phyloP scores from a whole-genome alignment of 1,140 invertebrate genomes.

The Drosophila albomicans region DNA sequence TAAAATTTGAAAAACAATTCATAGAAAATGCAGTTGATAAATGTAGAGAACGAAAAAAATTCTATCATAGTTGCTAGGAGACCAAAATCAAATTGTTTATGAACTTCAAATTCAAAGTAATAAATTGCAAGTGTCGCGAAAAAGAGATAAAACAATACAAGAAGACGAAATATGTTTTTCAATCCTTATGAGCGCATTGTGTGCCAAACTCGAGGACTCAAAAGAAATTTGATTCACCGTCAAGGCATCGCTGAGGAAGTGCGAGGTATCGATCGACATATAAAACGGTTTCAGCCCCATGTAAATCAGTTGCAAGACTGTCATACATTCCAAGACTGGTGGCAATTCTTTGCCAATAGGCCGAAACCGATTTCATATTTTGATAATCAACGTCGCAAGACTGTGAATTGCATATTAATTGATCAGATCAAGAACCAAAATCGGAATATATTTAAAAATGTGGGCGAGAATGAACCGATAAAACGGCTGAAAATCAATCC shows the following conservation, averaged over 20 bases:
- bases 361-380: conserved; percentile 17
- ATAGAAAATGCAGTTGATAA: not conserved
- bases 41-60: not conserved
- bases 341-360: conserved; percentile 29
- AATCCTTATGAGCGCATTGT: conserved; percentile 22
- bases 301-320: conserved; percentile 8
- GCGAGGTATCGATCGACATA: not conserved
- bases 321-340: conserved; percentile 29
- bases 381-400: not conserved
- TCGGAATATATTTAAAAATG: conserved; percentile 18
- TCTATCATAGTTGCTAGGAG: not conserved
- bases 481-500: not conserved
- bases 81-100: conserved; percentile 21
- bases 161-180: conserved; percentile 2
- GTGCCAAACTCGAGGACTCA: not conserved
- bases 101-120: conserved; percentile 31
- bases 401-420: not conserved
- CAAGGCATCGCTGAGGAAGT: not conserved
- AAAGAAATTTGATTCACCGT: not conserved
- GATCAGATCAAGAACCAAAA: conserved; percentile 23
- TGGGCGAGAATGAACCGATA: not conserved
- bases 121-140: conserved; percentile 28
- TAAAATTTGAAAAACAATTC: not conserved
- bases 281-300: conserved; percentile 13
- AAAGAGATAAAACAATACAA: not conserved